Evolutionary conservation across 2,113 vertebrate genomes (phyloP).

Genomic region (Tichodroma muraria): DNA sequence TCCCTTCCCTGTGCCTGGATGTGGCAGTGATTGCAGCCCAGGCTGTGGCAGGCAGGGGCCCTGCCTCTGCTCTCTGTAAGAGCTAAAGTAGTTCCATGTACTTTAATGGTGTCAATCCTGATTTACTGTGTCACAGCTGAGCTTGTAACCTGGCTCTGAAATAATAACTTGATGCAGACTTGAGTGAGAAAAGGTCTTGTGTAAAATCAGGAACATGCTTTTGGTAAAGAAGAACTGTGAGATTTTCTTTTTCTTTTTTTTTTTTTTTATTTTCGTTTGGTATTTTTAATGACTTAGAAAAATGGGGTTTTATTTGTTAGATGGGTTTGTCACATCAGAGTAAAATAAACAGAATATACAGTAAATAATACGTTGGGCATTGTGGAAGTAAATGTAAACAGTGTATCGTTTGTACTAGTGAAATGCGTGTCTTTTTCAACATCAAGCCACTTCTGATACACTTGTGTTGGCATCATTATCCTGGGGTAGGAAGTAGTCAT

Average conservation of each 20-base stretch:
- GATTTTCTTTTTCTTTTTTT: background rate
- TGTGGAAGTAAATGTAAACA: background rate
- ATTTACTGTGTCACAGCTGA: conserved; percentile 5
- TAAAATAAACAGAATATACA: background rate
- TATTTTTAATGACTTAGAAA: background rate
- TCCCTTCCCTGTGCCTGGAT: background rate
- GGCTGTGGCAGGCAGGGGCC: background rate
- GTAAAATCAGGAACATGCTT: background rate
- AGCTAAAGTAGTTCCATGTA: background rate
- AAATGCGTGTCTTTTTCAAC: background rate
- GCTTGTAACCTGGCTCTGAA: background rate
- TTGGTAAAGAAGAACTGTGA: background rate
- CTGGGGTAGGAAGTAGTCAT: conserved; percentile 5
- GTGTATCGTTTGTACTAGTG: background rate
- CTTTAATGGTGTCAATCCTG: background rate
- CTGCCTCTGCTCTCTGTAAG: background rate
- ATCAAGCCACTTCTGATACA: background rate
- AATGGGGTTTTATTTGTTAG: background rate
- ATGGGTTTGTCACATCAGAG: background rate
- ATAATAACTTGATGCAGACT: background rate
- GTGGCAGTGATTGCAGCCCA: background rate
- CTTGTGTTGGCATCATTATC: background rate
- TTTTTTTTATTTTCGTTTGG: background rate
- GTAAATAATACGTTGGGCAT: background rate
- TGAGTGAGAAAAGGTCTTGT: background rate